Base-by-base conservation (phyloP, 2,797 vertebrate species). In the Clarias laeviceps region DNA sequence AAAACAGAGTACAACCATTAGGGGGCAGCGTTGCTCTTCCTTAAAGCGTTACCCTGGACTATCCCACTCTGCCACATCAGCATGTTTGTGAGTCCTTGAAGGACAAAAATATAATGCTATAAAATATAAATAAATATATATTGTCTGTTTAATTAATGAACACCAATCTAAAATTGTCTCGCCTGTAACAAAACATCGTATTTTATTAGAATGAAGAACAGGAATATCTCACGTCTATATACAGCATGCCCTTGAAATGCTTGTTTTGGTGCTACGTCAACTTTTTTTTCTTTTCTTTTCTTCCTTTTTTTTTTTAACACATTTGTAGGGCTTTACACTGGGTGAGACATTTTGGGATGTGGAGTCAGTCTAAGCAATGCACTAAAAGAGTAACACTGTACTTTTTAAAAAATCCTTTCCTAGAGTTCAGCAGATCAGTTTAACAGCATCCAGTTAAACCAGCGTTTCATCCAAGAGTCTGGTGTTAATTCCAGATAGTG, bases 11-110 rank as follows among this genome's bases (percentile, higher is more conserved):
- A 50, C 15, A 32, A 54, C 69, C 89, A 69, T 82, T 59, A 88
- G 89, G 84, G 72, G 89, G 85, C 87, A 88, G 66, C 80, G 66
- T 82, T 85, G 65, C 50, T 34, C 81, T 84, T 64, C 22, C 2
- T 56, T 24, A 9, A 45, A 66, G 1, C 17, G 34, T 83, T 27
- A 59, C 65, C 9, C 20, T 59, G 29, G 2, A 20, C 59, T 62
- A n/a, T 9, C 17, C 37, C 27, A 11, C 59, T 40, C 3, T 3
- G 57, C 32, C 18, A 59, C 34, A 45, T 80, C 78, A 50, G 15
- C 77, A 27, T 64, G 22, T 79, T 12, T 79, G 57, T 37, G 34
- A 40, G 22, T 14, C 12, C 22, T n/a, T 27, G 22, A 62, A 27
- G 24, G 62, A 11, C 6, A 7, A 8, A 29, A 32, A 2, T 45